phyloP scores from a whole-genome alignment of 1,140 invertebrate genomes.

The Drosophila pallidifrons region DNA sequence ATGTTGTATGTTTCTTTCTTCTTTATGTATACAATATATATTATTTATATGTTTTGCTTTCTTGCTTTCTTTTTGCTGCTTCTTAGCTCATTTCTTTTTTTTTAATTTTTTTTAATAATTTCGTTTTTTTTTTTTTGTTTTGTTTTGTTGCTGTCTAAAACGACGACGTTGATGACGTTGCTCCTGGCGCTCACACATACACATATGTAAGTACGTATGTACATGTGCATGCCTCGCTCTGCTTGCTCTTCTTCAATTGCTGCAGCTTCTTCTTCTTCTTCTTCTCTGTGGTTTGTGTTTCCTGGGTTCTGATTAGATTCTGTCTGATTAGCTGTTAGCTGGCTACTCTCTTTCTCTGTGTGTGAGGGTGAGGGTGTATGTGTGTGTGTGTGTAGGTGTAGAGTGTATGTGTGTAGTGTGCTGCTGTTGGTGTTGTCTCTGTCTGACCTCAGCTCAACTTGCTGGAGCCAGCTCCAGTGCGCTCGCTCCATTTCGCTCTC shows the following conservation, averaged over 20 bases:
- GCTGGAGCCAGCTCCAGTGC: slow-evolving; percentile 50
- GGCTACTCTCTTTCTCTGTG: not conserved
- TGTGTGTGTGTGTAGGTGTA: not conserved
- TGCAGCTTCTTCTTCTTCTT: not conserved
- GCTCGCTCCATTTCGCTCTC: not conserved
- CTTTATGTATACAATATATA: slow-evolving; percentile 47
- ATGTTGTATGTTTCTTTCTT: slow-evolving; percentile 31
- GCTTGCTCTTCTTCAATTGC: not conserved
- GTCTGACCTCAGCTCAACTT: slow-evolving; percentile 17
- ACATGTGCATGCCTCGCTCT: not conserved
- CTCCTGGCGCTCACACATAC: slow-evolving; percentile 13
- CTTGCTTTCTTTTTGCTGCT: not conserved
- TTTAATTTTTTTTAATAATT: slow-evolving; percentile 10
- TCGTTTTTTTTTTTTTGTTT: slow-evolving; percentile 10
- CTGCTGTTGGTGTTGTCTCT: slow-evolving; percentile 4
- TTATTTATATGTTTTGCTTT: slow-evolving; percentile 54
- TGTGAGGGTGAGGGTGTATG: slow-evolving; percentile 8
- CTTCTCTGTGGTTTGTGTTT: slow-evolving; percentile 17
- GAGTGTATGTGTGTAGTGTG: not conserved
- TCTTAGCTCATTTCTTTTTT: slow-evolving; percentile 3
- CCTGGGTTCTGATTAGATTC: slow-evolving; percentile 35
- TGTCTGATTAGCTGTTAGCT: slow-evolving; percentile 1
- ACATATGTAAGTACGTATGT: slow-evolving; percentile 1
- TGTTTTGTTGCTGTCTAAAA: slow-evolving; percentile 53
- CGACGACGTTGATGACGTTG: slow-evolving; percentile 44